A percentile compares a stretch with the other conserved stretches of the same genome.
Evolutionary conservation across 2,113 vertebrate genomes (phyloP).

Genomic region (Microcebus tavaratra): DNA sequence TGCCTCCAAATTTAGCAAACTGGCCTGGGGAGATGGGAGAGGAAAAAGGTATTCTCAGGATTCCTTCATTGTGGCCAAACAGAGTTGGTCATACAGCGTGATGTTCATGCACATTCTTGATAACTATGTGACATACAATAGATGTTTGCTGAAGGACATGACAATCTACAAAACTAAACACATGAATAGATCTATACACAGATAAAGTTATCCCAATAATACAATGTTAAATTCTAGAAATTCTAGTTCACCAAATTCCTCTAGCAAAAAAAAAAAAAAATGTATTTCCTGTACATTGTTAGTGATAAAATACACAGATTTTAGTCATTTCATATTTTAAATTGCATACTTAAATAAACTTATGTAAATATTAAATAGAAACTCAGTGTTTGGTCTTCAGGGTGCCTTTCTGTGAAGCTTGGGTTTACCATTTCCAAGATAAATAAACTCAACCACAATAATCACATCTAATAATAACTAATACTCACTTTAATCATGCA

Average conservation of each 20-base stretch:
- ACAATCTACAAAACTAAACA: neutral
- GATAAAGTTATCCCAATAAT: neutral
- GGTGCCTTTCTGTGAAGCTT: neutral
- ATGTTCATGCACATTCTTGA: neutral
- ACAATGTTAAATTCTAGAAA: constrained; percentile 15
- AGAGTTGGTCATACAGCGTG: neutral
- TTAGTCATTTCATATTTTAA: neutral
- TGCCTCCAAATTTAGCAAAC: neutral
- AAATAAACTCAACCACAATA: neutral
- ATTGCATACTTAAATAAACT: neutral
- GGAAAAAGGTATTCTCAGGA: neutral
- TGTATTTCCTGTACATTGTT: neutral
- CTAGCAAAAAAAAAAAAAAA: neutral
- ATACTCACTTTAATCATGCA: constrained; percentile 16
- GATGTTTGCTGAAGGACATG: neutral
- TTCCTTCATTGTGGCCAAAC: neutral
- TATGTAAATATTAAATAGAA: neutral
- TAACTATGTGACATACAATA: neutral
- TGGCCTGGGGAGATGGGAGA: neutral
- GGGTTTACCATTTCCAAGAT: neutral
- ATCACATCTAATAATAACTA: neutral
- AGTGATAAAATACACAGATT: neutral
- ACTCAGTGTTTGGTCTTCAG: neutral
- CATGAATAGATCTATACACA: neutral
- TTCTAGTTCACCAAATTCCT: neutral